A percentile compares a stretch with the other conserved stretches of the same genome.
These are phyloP conservation scores for Melanotaenia boesemani DNA, from an alignment of 2,797 vertebrate genomes.

Conservation along the genomic window DNA sequence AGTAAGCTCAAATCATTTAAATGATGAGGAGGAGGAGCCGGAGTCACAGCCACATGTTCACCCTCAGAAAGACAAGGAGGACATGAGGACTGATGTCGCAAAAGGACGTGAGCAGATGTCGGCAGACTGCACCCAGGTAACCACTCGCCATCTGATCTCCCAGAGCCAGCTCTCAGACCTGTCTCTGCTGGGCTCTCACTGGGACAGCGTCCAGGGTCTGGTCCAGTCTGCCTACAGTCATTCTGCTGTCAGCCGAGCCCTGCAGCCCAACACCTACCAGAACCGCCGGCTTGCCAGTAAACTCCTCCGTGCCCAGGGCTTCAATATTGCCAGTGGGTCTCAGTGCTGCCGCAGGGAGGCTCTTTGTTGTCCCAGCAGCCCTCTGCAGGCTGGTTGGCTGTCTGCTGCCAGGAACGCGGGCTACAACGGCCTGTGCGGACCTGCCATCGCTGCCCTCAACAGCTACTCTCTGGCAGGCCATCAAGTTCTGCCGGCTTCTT, in stretches of 20 bases:
- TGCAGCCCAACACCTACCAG: constrained; percentile 87
- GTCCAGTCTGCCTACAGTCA: constrained; percentile 86
- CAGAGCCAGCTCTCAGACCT: constrained; percentile 91
- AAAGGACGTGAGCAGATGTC: constrained; percentile 55
- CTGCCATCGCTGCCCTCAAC: constrained; percentile 57
- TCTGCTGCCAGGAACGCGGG: constrained; percentile 66
- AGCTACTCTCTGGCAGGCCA: constrained; percentile 74
- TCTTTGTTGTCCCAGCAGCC: constrained; percentile 66
- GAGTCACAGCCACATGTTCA: constrained; percentile 13
- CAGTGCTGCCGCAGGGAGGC: constrained; percentile 88
- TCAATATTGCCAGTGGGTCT: constrained; percentile 76
- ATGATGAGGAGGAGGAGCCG: constrained; percentile 17
- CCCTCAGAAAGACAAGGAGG: constrained; percentile 47
- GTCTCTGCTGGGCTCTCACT: constrained; percentile 89
- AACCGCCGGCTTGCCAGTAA: constrained; percentile 86
- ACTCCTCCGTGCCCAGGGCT: constrained; percentile 83
- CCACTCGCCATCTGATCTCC: constrained; percentile 83
- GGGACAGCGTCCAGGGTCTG: constrained; percentile 94
- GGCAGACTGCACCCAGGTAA: constrained; percentile 74
- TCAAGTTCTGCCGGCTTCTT: constrained; percentile 70
- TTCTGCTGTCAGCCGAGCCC: constrained; percentile 77
- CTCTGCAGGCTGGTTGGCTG: constrained; percentile 72
- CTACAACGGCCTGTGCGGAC: constrained; percentile 58
- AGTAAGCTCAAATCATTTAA: constrained; percentile 25
- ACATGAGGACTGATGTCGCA: constrained; percentile 53